These are phyloP conservation scores for Tricholaema leucomelas DNA, from an alignment of 2,113 vertebrate genomes.

Conservation along the genomic window DNA sequence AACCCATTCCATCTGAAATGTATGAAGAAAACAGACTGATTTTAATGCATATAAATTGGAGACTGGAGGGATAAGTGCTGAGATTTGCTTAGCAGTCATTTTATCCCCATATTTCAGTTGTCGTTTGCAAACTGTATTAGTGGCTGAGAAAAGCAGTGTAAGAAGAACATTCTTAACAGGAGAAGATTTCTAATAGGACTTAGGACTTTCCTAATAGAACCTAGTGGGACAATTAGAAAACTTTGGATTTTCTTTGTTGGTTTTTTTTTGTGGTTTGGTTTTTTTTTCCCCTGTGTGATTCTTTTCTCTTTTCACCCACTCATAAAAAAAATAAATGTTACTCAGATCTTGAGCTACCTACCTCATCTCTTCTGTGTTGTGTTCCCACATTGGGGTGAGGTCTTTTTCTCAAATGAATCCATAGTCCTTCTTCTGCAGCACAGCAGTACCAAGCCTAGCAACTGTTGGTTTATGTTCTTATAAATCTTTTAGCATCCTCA, in stretches of 20 bases:
- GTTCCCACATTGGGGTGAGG: not conserved
- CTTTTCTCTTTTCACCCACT: not conserved
- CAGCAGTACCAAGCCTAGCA: not conserved
- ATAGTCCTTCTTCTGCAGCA: not conserved
- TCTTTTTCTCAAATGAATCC: not conserved
- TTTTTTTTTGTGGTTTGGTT: too few species aligned
- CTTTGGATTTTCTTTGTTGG: not conserved
- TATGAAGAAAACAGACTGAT: not conserved
- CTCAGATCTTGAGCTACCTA: not conserved
- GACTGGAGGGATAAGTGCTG: not conserved
- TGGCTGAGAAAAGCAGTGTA: not conserved
- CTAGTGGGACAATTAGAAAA: not conserved
- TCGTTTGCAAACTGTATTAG: not conserved
- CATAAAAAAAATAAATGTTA: not conserved
- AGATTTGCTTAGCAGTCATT: not conserved
- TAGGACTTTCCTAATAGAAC: not conserved
- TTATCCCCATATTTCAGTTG: not conserved
- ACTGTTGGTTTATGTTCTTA: not conserved
- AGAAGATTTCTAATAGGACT: not conserved
- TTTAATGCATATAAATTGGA: not conserved
- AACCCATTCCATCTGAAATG: not conserved
- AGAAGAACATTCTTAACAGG: not conserved
- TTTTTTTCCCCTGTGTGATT: not conserved
- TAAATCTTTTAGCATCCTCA: not conserved
- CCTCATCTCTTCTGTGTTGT: not conserved